Conservation (phyloP, 2,797 vertebrate species). For the Hephaestus fuliginosus region DNA sequence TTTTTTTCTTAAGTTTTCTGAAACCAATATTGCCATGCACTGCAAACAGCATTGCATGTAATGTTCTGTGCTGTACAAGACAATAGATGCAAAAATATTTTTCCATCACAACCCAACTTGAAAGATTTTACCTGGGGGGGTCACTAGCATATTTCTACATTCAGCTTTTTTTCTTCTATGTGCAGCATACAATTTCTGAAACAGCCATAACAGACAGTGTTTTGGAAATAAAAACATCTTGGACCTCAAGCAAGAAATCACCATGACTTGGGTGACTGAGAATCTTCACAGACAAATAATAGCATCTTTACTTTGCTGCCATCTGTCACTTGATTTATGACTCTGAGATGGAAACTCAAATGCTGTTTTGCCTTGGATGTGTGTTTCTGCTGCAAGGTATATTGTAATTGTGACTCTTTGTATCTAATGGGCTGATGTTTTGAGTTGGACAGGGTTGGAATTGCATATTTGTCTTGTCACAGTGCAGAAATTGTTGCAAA, state of each 20-base stretch:
- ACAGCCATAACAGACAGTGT: conserved; percentile 30
- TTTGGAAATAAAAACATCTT: conserved; percentile 42
- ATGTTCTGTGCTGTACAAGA: neutral
- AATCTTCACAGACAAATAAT: too few species aligned
- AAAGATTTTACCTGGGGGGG: conserved; percentile 43
- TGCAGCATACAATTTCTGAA: conserved; percentile 31
- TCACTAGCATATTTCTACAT: conserved; percentile 20
- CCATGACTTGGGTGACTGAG: too few species aligned
- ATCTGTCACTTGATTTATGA: conserved; percentile 52
- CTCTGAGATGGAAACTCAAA: conserved; percentile 15
- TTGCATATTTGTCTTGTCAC: neutral
- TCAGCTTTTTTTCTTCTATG: conserved; percentile 4
- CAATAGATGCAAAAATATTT: conserved; percentile 16
- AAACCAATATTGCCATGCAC: neutral
- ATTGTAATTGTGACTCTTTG: neutral
- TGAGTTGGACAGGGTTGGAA: neutral
- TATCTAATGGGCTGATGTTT: neutral
- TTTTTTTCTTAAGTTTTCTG: conserved; percentile 2
- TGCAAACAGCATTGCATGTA: neutral
- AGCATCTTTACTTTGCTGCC: neutral
- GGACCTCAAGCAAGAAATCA: too few species aligned
- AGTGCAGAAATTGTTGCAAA: conserved; percentile 1
- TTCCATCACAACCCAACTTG: conserved; percentile 26
- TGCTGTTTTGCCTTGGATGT: conserved; percentile 11
- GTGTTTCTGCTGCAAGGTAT: conserved; percentile 17